Conservation (phyloP, 1,140 invertebrate species). For the Calliopsis andreniformis region DNA sequence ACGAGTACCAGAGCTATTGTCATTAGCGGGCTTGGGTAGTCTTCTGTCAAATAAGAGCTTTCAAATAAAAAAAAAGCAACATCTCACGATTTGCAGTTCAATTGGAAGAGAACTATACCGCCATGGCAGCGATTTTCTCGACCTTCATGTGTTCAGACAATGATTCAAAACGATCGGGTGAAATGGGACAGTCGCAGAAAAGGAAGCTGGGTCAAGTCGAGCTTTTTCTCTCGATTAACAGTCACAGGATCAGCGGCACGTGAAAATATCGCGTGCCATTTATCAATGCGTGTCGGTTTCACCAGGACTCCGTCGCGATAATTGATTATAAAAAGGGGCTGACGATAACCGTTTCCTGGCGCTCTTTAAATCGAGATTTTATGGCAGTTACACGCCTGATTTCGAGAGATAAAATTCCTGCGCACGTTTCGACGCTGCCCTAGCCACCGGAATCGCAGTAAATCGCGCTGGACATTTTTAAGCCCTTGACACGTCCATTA, state of each 20-base stretch:
- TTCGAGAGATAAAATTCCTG: conserved; percentile 48
- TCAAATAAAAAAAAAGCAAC: too few species aligned
- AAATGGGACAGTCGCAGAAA: conserved; percentile 2
- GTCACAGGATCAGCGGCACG: neutral
- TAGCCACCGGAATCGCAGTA: conserved; percentile 27
- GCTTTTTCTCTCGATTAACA: neutral
- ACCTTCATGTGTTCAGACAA: too few species aligned
- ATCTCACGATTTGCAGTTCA: too few species aligned
- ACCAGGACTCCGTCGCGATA: conserved; percentile 25
- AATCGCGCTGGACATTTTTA: conserved; percentile 45
- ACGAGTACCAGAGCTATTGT: too few species aligned
- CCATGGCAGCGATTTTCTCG: too few species aligned
- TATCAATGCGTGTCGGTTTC: conserved; percentile 35
- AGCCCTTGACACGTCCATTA: conserved; percentile 51
- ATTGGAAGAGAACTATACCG: too few species aligned
- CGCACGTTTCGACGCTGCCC: conserved; percentile 22
- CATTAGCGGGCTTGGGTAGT: too few species aligned
- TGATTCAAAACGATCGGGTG: neutral
- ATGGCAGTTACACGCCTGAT: conserved; percentile 38
- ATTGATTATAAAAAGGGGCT: conserved; percentile 42
- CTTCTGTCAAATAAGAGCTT: too few species aligned
- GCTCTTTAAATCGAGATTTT: conserved; percentile 46
- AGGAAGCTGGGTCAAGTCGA: neutral
- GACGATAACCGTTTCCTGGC: conserved; percentile 38
- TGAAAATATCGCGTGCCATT: conserved; percentile 28